A percentile compares a stretch with the other conserved stretches of the same genome.
Evolutionary conservation across 1,140 invertebrate genomes (phyloP).

Genomic region (Drosophila persimilis): DNA sequence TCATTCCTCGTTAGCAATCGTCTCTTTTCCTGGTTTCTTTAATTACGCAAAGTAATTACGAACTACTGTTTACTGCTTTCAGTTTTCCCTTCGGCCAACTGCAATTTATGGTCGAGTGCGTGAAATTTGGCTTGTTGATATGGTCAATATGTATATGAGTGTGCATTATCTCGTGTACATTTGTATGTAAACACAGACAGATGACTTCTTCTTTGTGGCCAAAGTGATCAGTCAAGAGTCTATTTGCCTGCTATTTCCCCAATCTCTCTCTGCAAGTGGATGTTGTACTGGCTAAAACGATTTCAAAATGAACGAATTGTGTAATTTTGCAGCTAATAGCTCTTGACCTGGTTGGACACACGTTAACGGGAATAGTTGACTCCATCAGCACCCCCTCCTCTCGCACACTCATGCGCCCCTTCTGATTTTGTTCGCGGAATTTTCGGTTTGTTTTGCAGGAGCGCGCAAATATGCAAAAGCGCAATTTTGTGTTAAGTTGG

Average conservation of each 20-base stretch:
- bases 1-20: not conserved
- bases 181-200: not conserved
- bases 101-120: not conserved
- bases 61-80: conserved; percentile 1
- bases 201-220: not conserved
- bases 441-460: conserved; percentile 43
- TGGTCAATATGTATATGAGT: too few relatives aligned
- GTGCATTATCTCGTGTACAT: too few relatives aligned
- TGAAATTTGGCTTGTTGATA: too few relatives aligned
- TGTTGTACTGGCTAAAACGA: conserved; percentile 19
- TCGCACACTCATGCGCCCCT: conserved; percentile 9
- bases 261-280: conserved; percentile 4
- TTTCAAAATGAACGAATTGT: conserved; percentile 70
- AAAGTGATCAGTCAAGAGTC: conserved; percentile 8
- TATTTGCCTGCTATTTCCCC: not conserved
- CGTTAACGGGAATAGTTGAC: not conserved
- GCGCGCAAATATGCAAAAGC: conserved; percentile 73
- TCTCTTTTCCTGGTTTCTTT: conserved; percentile 28
- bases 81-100: not conserved
- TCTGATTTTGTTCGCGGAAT: conserved; percentile 30
- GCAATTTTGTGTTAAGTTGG: conserved; percentile 78
- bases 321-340: conserved; percentile 75
- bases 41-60: conserved; percentile 37
- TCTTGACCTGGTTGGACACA: conserved; percentile 64
- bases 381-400: not conserved